phyloP scores from a whole-genome alignment of 2,888 invertebrate genomes.

The Diaprepes abbreviatus region DNA sequence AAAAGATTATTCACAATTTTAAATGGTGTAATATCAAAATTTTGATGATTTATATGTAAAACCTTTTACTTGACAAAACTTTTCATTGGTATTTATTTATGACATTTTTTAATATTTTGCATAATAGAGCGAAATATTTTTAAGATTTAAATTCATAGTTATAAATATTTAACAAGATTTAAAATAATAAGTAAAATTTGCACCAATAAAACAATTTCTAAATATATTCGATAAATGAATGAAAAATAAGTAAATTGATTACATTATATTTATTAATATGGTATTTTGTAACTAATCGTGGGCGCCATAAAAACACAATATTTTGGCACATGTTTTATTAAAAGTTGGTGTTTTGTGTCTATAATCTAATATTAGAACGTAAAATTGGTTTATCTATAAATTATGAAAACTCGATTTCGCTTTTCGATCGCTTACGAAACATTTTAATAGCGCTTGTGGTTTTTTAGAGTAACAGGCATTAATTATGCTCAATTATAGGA shows the following conservation, averaged over 20 bases:
- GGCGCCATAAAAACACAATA: constrained; percentile 15
- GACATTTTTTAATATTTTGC: too few species aligned
- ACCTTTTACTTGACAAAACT: too few species aligned
- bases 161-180: too few species aligned
- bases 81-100: too few species aligned
- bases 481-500: constrained; percentile 1
- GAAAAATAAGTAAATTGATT: constrained; percentile 1
- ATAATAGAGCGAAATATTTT: too few species aligned
- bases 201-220: too few species aligned
- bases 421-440: constrained; percentile 10
- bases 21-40: too few species aligned
- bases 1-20: too few species aligned
- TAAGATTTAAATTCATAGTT: too few species aligned
- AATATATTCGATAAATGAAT: background rate
- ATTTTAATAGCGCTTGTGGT: background rate
- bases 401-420: constrained; percentile 16
- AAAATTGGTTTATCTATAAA: constrained; percentile 18
- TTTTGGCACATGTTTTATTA: constrained; percentile 27
- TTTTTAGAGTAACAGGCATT: background rate
- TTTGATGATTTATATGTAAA: too few species aligned
- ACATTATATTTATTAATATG: constrained; percentile 8
- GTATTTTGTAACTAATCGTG: background rate
- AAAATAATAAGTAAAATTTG: too few species aligned
- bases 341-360: constrained; percentile 26
- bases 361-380: constrained; percentile 30